Percentiles rank a stretch among this genome's conserved stretches.
Conservation (phyloP, 35 echinoderm and acorn worm species). For the Lytechinus pictus region DNA sequence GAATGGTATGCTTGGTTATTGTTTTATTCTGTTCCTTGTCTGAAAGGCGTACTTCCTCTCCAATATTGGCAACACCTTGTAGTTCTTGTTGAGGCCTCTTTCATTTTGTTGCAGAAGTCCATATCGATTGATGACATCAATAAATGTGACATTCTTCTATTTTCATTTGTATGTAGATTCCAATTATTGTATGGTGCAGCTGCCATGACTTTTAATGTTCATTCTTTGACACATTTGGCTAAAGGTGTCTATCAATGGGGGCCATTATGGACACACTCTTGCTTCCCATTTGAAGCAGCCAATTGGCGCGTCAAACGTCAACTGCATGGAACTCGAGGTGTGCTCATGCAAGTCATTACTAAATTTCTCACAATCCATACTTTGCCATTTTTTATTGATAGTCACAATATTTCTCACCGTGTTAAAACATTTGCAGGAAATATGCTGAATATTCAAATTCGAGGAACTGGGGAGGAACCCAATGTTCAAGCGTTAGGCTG, state of each 20-base stretch:
- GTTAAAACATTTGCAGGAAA: too few relatives aligned
- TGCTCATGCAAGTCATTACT: conserved; percentile 50
- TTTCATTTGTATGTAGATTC: conserved; percentile 49
- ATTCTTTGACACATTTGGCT: conserved; percentile 70
- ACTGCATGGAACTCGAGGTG: conserved; percentile 52
- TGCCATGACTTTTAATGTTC: conserved; percentile 77
- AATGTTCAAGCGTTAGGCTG: too few relatives aligned
- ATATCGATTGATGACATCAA: conserved; percentile 46
- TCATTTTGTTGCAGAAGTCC: conserved; percentile 65
- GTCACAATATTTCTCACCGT: too few relatives aligned
- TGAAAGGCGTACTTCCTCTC: conserved; percentile 47
- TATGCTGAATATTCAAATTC: too few relatives aligned
- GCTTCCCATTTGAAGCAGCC: conserved; percentile 70
- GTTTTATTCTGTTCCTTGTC: conserved; percentile 52
- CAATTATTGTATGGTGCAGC: conserved; percentile 62
- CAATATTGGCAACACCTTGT: conserved; percentile 50
- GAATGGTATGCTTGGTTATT: conserved; percentile 78
- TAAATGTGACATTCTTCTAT: too few relatives aligned
- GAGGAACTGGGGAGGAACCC: too few relatives aligned
- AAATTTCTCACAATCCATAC: conserved; percentile 42
- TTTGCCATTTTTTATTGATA: too few relatives aligned
- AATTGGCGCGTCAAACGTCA: conserved; percentile 54
- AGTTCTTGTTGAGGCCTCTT: conserved; percentile 56
- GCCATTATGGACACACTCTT: conserved; percentile 80
- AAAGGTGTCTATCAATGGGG: conserved; percentile 62